Percentiles rank a stretch among this genome's conserved stretches.
Evolutionary conservation across 1,140 invertebrate genomes (phyloP).

Genomic region (Lordiphosa stackelbergi): DNA sequence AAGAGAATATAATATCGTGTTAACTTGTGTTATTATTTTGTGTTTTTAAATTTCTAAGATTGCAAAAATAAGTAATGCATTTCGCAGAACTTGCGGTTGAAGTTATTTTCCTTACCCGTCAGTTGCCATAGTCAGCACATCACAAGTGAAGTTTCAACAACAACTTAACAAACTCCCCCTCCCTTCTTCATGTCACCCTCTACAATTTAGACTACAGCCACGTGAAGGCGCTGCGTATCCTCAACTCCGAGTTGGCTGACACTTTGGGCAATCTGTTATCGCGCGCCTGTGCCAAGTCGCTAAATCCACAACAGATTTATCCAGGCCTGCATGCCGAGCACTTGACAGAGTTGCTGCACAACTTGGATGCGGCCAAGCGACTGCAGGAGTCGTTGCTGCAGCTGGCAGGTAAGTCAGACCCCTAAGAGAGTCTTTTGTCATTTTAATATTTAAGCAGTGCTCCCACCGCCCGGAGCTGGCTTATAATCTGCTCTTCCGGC

Average conservation of each 20-base stretch:
- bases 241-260: slow-evolving; percentile 95
- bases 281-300: slow-evolving; percentile 84
- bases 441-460: slow-evolving; percentile 69
- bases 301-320: slow-evolving; percentile 89
- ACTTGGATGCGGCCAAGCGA: slow-evolving; percentile 78
- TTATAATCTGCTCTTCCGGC: slow-evolving; percentile 49
- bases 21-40: too few species aligned
- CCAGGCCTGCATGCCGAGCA: slow-evolving; percentile 80
- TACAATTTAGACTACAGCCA: slow-evolving; percentile 88
- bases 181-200: not conserved
- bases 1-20: too few species aligned
- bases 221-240: slow-evolving; percentile 84
- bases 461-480: slow-evolving; percentile 25
- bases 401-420: slow-evolving; percentile 79
- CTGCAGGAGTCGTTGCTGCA: slow-evolving; percentile 79
- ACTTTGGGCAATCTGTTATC: slow-evolving; percentile 94
- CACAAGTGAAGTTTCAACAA: not conserved
- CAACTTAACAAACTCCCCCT: slow-evolving; percentile 13
- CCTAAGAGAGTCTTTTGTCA: slow-evolving; percentile 31
- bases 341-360: slow-evolving; percentile 77
- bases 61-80: too few species aligned
- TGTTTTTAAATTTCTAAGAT: too few species aligned
- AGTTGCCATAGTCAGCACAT: not conserved
- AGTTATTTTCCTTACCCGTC: too few species aligned
- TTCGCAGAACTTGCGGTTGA: too few species aligned